Evolutionary conservation across 2,888 invertebrate species (phyloP).

Genomic region (Teinopalpus imperialis): DNA sequence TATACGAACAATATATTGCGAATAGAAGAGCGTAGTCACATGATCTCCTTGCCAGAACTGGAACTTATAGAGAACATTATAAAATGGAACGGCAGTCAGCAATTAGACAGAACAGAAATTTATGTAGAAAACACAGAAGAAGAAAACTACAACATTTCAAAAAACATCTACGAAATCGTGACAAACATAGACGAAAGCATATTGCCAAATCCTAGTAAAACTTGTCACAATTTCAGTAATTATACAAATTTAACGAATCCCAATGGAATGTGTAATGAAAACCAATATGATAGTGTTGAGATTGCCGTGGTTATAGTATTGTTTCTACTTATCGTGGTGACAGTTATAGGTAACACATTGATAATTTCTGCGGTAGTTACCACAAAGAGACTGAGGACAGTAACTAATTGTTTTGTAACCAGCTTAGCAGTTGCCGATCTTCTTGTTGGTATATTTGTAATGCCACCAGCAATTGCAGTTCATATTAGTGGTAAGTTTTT

Average conservation of each 20-base stretch:
- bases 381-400: constrained; percentile 92
- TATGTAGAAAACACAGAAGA: constrained; percentile 54
- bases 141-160: constrained; percentile 53
- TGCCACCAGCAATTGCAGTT: constrained; percentile 96
- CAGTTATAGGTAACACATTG: constrained; percentile 92
- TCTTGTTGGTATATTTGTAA: constrained; percentile 95
- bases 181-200: constrained; percentile 35
- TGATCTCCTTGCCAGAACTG: constrained; percentile 57
- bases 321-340: constrained; percentile 86
- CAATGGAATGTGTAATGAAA: constrained; percentile 35
- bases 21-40: constrained; percentile 43
- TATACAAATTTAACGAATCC: constrained; percentile 35
- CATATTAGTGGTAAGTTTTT: constrained; percentile 88
- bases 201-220: constrained; percentile 31
- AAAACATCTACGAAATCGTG: constrained; percentile 53
- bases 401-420: constrained; percentile 97
- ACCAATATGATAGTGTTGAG: constrained; percentile 68
- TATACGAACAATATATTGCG: constrained; percentile 9
- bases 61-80: constrained; percentile 41
- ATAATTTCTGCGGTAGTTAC: constrained; percentile 95
- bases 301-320: constrained; percentile 84
- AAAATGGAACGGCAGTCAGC: constrained; percentile 62
- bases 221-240: constrained; percentile 35
- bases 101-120: constrained; percentile 47
- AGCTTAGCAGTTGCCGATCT: constrained; percentile 96